Base-by-base conservation (phyloP, 2,113 vertebrate species). In the Cyanoderma ruficeps region DNA sequence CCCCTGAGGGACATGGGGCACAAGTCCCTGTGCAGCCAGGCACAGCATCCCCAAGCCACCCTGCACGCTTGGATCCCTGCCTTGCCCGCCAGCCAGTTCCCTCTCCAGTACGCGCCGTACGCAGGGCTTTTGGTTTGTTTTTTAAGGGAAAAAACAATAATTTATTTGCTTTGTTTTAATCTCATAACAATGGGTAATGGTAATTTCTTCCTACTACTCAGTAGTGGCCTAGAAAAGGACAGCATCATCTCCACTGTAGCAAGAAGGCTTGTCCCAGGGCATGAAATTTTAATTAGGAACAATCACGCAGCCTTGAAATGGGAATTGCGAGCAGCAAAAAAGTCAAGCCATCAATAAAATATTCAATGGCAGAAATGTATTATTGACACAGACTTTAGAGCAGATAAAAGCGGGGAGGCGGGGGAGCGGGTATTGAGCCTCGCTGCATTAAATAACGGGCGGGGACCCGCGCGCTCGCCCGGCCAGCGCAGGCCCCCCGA, bases 221-320 rank as follows among this genome's bases (percentile, higher is more conserved):
- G 79, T 86, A 83, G 87, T 89, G 94, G 94, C 96, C 95, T 95
- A 96, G 96, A 96, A 96, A 96, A 96, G 95, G 92, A 91, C 92
- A 94, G 87, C 94, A 93, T 57, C 91, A 24, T 93, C 94, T 94
- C 91, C 89, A 89, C 61, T 87, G 70, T 77, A 95, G 90, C 76
- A 96, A 96, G 94, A 70, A 84, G 93, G 88, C 90, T 95, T 97
- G 91, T 97, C 94, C 94, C 95, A 93, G 94, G 94, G 92, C 95
- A 97, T 97, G 83, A 96, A 97, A 96, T 93, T 96, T 97, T 97
- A 97, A 97, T 97, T 96, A 96, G 96, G 94, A 96, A 92, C 96
- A 96, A 97, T 96, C 97, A 95, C 15, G 83, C 95, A 95, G 96
- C 94, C 96, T 96, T 82, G 78, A 96, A 97, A 96, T 93, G 94